These are phyloP conservation scores for Amblyopsis rosae DNA, from an alignment of 2,113 vertebrate genomes.

Conservation along the genomic window DNA sequence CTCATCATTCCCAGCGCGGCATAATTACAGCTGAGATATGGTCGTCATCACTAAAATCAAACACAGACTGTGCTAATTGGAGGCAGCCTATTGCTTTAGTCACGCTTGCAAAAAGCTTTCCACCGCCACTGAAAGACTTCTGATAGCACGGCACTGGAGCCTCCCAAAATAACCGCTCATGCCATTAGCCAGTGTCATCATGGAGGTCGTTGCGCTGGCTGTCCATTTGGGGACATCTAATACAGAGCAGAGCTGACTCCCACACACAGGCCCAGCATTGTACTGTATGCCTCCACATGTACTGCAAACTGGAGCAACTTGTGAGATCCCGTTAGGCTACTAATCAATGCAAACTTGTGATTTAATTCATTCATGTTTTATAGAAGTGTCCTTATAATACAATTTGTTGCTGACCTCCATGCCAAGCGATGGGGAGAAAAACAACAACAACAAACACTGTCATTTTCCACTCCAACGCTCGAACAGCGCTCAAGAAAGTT, in stretches of 20 bases:
- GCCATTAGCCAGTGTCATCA: conserved; percentile 71
- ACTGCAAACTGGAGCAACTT: conserved; percentile 41
- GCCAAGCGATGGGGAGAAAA: conserved; percentile 38
- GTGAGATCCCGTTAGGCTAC: conserved; percentile 41
- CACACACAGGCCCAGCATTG: conserved; percentile 44
- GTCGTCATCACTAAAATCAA: conserved; percentile 79
- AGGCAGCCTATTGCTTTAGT: conserved; percentile 64
- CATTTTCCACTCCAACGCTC: conserved; percentile 40
- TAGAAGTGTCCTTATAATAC: conserved; percentile 51
- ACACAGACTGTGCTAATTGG: conserved; percentile 74
- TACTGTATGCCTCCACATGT: conserved; percentile 47
- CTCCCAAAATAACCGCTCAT: conserved; percentile 68
- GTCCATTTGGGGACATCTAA: conserved; percentile 67
- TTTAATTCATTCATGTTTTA: conserved; percentile 60
- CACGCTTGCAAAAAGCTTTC: conserved; percentile 56
- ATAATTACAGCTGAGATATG: conserved; percentile 80
- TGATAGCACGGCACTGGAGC: conserved; percentile 43
- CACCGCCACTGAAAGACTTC: conserved; percentile 63
- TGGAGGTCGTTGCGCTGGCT: conserved; percentile 62
- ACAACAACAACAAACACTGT: conserved; percentile 12
- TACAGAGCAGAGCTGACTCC: conserved; percentile 43
- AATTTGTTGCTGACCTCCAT: conserved; percentile 55
- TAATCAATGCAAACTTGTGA: conserved; percentile 56
- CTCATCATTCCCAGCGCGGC: conserved; percentile 78
- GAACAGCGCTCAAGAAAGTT: conserved; percentile 23